Base-by-base conservation (phyloP, 2,113 vertebrate genomes). In the Tychaedon coryphoeus region DNA sequence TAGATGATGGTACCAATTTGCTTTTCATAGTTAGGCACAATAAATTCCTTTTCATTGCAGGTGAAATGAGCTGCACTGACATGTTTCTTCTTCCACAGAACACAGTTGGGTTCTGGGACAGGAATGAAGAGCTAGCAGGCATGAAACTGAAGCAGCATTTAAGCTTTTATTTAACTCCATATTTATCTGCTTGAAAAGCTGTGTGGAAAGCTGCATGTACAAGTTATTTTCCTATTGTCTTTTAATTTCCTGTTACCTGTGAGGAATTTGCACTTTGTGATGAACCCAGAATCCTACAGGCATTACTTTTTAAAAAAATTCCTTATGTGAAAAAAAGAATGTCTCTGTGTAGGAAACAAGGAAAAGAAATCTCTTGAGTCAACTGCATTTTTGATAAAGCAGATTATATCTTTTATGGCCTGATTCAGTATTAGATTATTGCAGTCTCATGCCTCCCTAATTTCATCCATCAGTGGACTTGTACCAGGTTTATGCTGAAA, bases 1-100 rank as follows among this genome's bases (percentile, higher is more conserved):
- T 84, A 67, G 85, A 72, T 90, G 79, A 88, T 84, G 81, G 45
- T 82, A 84, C 38, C 91, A 86, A 42, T 97, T 95, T 96, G 82
- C 71, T 92, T 94, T 96, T 95, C 77, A 70, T 60, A 64, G 88
- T 80, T 83, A 93, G 76, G 23, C 62, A 74, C 61, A 84, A 57
- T 87, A 92, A 92, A 86, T 93, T 74, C 53, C 62, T 93, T 93
- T 58, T 66, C 45, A 28, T 84, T 78, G 61, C 36, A 73, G 81
- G 64, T 92, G 40, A 94, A 94, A 89, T 72, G 60, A 85, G 36
- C 62, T 90, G 6, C 18, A 58, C 38, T 86, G 77, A 78, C 71
- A 60, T 22, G 29, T 69, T 81, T 73, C 64, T 66, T 88, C 85
- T 75, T 91, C 65, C n/a, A 71, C 42, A 60, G 75, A 84, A 50